Evolutionary conservation across 2,113 vertebrate species (phyloP).

Genomic region (Pundamilia nyererei): DNA sequence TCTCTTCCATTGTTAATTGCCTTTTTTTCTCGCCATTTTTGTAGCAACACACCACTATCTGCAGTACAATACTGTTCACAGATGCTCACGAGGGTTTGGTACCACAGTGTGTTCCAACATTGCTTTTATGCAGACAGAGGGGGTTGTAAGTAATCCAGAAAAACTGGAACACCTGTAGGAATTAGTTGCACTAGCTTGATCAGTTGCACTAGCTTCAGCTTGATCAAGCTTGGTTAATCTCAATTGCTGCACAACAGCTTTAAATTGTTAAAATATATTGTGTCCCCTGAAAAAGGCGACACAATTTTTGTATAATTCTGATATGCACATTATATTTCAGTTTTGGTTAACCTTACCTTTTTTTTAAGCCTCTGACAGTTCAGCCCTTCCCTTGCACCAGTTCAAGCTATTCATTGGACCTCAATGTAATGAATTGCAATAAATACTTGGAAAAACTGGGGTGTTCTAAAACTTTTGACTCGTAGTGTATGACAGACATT

Average conservation of each 20-base stretch:
- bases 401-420: neutral
- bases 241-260: neutral
- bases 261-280: neutral
- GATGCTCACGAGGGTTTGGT: neutral
- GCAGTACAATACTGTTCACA: neutral
- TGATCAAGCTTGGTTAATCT: neutral
- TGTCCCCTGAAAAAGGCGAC: neutral
- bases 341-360: neutral
- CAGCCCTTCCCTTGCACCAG: neutral
- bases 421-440: neutral
- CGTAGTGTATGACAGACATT: accelerated
- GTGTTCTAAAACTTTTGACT: neutral
- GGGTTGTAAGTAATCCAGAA: neutral
- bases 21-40: neutral
- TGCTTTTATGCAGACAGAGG: neutral
- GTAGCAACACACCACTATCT: neutral
- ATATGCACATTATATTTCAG: neutral
- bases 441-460: neutral
- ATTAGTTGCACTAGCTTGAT: neutral
- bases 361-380: neutral
- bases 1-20: neutral
- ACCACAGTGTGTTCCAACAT: neutral
- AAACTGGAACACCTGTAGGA: neutral
- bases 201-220: neutral
- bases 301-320: neutral